Conservation (phyloP, 2,113 vertebrate species). For the Limnothrissa miodon region DNA sequence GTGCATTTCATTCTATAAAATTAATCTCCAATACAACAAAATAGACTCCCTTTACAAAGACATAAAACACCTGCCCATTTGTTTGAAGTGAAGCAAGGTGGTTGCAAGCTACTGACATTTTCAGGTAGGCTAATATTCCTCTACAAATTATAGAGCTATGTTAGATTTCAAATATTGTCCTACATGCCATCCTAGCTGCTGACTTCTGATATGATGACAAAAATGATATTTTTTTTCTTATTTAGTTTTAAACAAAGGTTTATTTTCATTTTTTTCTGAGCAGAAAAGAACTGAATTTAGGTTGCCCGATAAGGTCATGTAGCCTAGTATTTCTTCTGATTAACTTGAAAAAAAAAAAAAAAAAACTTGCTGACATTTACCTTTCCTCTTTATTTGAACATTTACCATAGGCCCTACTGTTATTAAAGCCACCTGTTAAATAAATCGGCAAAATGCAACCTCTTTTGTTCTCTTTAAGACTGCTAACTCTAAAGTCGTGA, state of each 20-base stretch:
- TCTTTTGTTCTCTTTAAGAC: neutral
- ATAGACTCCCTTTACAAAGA: neutral
- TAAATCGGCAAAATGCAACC: neutral
- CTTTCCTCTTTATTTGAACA: neutral
- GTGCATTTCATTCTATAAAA: neutral
- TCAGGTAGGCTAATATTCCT: neutral
- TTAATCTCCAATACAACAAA: neutral
- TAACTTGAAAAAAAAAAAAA: neutral
- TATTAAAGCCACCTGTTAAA: slow-evolving; percentile 2
- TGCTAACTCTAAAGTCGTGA: neutral
- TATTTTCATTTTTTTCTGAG: neutral
- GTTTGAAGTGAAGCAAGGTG: neutral
- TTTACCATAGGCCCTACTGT: neutral
- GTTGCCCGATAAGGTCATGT: neutral
- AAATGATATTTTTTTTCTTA: neutral
- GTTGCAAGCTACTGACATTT: too few relatives aligned
- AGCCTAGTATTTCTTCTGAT: neutral
- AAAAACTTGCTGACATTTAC: neutral
- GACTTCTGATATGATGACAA: neutral
- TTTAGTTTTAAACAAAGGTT: neutral
- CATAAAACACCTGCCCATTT: neutral
- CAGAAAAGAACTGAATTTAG: neutral
- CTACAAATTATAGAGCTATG: neutral
- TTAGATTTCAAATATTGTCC: neutral
- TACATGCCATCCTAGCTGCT: neutral